These are phyloP conservation scores for Camponotus pennsylvanicus DNA, from an alignment of 1,140 invertebrate species.

Conservation along the genomic window DNA sequence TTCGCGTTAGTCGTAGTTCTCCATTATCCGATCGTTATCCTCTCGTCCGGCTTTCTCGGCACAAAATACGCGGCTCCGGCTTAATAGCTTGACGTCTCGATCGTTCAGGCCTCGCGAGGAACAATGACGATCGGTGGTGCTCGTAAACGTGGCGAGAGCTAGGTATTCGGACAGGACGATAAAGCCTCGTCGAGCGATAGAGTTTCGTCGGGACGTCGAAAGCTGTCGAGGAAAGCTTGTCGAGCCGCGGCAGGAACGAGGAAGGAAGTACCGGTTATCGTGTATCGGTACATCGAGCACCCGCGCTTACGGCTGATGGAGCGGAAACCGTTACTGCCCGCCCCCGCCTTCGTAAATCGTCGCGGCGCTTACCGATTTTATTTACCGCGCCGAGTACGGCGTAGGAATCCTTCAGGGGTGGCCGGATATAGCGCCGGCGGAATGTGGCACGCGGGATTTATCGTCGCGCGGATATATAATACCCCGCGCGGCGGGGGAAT, in stretches of 20 bases:
- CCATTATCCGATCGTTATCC: slow-evolving; percentile 43
- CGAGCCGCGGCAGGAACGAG: slow-evolving; percentile 54
- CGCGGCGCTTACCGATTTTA: slow-evolving; percentile 77
- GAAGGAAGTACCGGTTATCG: slow-evolving; percentile 72
- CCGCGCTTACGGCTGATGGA: slow-evolving; percentile 77
- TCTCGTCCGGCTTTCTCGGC: background rate
- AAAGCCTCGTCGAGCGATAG: slow-evolving; percentile 52
- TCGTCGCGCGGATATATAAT: slow-evolving; percentile 61
- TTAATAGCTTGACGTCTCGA: slow-evolving; percentile 56
- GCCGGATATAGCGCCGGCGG: slow-evolving; percentile 28
- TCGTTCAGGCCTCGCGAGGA: background rate
- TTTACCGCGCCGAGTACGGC: slow-evolving; percentile 63
- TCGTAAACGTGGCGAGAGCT: slow-evolving; percentile 47
- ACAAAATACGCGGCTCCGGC: slow-evolving; percentile 2
- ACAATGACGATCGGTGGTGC: slow-evolving; percentile 45
- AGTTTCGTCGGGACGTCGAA: background rate
- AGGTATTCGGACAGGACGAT: slow-evolving; percentile 40
- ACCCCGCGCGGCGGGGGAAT: slow-evolving; percentile 29
- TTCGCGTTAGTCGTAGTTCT: slow-evolving; percentile 5
- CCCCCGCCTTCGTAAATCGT: slow-evolving; percentile 73
- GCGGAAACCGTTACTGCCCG: slow-evolving; percentile 77
- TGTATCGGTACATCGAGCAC: slow-evolving; percentile 74
- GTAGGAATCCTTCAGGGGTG: slow-evolving; percentile 62
- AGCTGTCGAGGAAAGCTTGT: slow-evolving; percentile 28
- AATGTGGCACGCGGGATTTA: slow-evolving; percentile 67